These are phyloP conservation scores for Styela clava DNA, from an alignment of 23 tunicate genomes.

Conservation along the genomic window DNA sequence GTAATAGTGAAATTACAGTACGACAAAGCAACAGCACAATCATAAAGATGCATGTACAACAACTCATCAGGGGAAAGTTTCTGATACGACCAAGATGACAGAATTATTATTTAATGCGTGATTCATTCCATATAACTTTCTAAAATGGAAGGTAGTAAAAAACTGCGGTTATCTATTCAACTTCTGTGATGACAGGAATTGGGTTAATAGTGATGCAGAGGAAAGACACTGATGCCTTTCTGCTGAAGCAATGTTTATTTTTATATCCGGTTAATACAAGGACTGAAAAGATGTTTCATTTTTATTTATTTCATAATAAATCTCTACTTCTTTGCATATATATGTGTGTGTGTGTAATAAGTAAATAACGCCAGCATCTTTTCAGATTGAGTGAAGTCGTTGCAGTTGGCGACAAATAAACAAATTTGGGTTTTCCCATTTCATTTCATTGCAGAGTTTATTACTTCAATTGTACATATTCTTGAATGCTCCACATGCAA, in stretches of 20 bases:
- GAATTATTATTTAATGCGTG: not conserved
- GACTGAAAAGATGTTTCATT: too few species aligned
- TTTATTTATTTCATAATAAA: not conserved
- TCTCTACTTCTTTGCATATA: not conserved
- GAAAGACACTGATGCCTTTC: not conserved
- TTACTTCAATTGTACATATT: too few species aligned
- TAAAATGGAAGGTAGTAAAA: not conserved
- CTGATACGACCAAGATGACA: constrained; percentile 60
- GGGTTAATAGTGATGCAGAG: not conserved
- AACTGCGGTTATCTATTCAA: not conserved
- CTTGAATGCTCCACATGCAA: too few species aligned
- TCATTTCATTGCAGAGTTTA: too few species aligned
- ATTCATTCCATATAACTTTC: not conserved
- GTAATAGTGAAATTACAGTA: constrained; percentile 41
- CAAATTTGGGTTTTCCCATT: too few species aligned
- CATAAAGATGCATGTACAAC: constrained; percentile 54
- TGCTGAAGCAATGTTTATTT: too few species aligned
- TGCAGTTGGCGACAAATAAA: too few species aligned
- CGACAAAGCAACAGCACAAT: constrained; percentile 54
- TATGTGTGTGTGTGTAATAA: too few species aligned
- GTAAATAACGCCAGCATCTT: too few species aligned
- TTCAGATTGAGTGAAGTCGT: too few species aligned
- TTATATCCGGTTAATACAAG: too few species aligned
- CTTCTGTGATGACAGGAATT: not conserved
- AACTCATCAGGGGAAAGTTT: constrained; percentile 57